A percentile compares a stretch with the other conserved stretches of the same genome.
Conservation (phyloP, 1,140 invertebrate species). For the Leptinotarsa defecta region DNA sequence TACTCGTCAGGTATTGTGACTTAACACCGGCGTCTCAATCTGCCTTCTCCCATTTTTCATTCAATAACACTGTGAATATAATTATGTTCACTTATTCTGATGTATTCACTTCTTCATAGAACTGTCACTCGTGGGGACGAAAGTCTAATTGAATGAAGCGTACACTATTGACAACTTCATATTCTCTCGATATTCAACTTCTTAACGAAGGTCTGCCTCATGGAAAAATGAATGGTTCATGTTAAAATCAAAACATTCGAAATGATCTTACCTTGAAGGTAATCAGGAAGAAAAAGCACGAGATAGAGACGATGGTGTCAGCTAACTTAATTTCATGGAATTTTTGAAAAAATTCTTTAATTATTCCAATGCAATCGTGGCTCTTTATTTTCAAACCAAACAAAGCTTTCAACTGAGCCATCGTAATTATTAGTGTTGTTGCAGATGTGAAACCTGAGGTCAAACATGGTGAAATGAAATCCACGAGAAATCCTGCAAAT, state of each 20-base stretch:
- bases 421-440: conserved; percentile 87
- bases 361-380: conserved; percentile 62
- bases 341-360: conserved; percentile 65
- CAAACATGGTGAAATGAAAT: conserved; percentile 90
- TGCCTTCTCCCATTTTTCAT: too few species aligned
- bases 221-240: too few species aligned
- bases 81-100: too few species aligned
- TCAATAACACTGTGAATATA: too few species aligned
- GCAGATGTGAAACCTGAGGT: conserved; percentile 92
- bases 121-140: too few species aligned
- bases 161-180: too few species aligned
- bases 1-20: too few species aligned
- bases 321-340: conserved; percentile 60
- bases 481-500: conserved; percentile 83
- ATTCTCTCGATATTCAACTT: too few species aligned
- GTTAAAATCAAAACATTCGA: background rate
- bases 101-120: too few species aligned
- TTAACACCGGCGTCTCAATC: too few species aligned
- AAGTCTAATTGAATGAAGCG: too few species aligned
- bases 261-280: conserved; percentile 63
- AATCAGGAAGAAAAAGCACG: conserved; percentile 69
- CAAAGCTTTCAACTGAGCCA: conserved; percentile 85
- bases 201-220: too few species aligned
- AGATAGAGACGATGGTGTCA: conserved; percentile 69
- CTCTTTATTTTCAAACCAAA: conserved; percentile 73